These are phyloP conservation scores for Protaetia brevitarsis DNA, from an alignment of 1,140 invertebrate genomes.

Conservation along the genomic window DNA sequence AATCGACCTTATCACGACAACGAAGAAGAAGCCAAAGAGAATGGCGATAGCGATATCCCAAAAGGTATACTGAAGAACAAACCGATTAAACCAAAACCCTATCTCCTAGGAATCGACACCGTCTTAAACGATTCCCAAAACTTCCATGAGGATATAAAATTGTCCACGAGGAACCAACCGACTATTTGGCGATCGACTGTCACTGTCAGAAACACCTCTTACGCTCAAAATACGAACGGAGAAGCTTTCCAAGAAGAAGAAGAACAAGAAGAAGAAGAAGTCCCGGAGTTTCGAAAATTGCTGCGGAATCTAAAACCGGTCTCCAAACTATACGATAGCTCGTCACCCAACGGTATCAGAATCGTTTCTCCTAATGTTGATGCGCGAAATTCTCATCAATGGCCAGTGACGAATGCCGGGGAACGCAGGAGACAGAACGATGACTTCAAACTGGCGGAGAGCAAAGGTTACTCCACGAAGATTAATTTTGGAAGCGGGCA, in stretches of 20 bases:
- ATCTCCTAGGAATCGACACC: conserved; percentile 54
- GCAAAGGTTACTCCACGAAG: conserved; percentile 56
- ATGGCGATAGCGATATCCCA: conserved; percentile 51
- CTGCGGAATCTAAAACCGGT: conserved; percentile 42
- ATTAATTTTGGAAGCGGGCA: conserved; percentile 54
- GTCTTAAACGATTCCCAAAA: conserved; percentile 34
- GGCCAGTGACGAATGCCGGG: conserved; percentile 54
- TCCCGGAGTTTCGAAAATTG: conserved; percentile 48
- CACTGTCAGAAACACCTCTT: conserved; percentile 42
- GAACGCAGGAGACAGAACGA: conserved; percentile 49
- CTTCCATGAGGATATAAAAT: conserved; percentile 48
- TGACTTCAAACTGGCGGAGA: conserved; percentile 40
- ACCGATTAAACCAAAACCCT: conserved; percentile 65
- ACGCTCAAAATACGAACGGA: conserved; percentile 19
- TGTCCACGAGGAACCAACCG: conserved; percentile 43
- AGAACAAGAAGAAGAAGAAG: conserved; percentile 17
- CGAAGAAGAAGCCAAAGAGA: conserved; percentile 50
- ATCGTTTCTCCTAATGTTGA: conserved; percentile 31
- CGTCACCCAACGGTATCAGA: conserved; percentile 25
- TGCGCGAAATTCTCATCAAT: conserved; percentile 43
- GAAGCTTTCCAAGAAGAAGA: not conserved
- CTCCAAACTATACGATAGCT: conserved; percentile 26
- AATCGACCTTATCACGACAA: conserved; percentile 27
- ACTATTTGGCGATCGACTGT: conserved; percentile 50
- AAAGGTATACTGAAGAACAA: conserved; percentile 70